These are phyloP conservation scores for Lepidostoma basale DNA, from an alignment of 1,140 invertebrate species.

Conservation along the genomic window DNA sequence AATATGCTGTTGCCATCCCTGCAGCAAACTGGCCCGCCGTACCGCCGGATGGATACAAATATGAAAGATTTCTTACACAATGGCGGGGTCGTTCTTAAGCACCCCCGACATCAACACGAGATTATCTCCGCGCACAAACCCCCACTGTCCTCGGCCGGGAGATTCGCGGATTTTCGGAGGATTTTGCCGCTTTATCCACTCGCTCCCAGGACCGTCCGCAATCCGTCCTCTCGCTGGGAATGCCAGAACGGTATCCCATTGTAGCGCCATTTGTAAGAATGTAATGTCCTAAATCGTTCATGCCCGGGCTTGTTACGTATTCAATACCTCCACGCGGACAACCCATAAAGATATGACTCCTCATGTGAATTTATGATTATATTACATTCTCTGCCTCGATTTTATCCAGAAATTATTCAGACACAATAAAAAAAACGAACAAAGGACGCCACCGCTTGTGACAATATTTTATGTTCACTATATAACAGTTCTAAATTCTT, in stretches of 20 bases:
- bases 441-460: not conserved
- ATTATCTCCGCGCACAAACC: slow-evolving; percentile 30
- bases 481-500: not conserved
- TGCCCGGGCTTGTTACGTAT: too few species aligned
- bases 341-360: too few species aligned
- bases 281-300: too few species aligned
- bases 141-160: not conserved
- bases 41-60: slow-evolving; percentile 37
- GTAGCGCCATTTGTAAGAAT: not conserved
- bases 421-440: too few species aligned
- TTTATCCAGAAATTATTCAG: too few species aligned
- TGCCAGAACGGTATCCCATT: not conserved
- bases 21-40: slow-evolving; percentile 13
- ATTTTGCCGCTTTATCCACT: slow-evolving; percentile 11
- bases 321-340: too few species aligned
- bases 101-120: slow-evolving; percentile 38
- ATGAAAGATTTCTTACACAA: slow-evolving; percentile 32
- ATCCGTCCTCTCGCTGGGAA: not conserved
- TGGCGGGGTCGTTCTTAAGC: slow-evolving; percentile 29
- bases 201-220: slow-evolving; percentile 3
- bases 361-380: too few species aligned
- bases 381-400: too few species aligned
- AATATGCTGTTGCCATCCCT: too few species aligned
- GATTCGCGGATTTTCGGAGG: slow-evolving; percentile 13
- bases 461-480: not conserved